Evolutionary conservation across 1,140 invertebrate species (phyloP), one percentile per base, ranked within the genome.

Genomic region (Dufourea novaeangliae): DNA sequence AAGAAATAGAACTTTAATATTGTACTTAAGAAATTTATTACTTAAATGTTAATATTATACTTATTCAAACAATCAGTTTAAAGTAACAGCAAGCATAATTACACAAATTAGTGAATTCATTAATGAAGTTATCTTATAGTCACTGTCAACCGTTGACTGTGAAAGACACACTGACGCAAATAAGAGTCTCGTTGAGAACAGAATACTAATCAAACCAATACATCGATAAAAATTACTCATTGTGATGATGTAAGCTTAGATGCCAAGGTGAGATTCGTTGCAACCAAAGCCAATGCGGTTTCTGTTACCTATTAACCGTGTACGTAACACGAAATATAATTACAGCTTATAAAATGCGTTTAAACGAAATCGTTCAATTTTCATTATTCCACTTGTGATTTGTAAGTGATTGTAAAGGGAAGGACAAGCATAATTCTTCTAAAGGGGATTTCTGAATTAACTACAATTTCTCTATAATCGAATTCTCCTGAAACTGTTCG

Each of bases 241-340:
- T 50, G 39, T n/a, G 50, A 54, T 83, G 82, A 83, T 68, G 82
- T 44, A 83, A 83, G 25, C 69, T 62, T 52, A 64, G 80, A 74
- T 83, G 80, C 83, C 82, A 83, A 83, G 82, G 82, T 57, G 72
- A 83, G 62, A 66, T 34, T 64, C 39, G 66, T 52, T 56, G 39
- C 50, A 68, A 79, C 46, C 44, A 73, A 73, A 84, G 70, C 63
- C 64, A 25, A 12, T 80, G 68, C 62, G 74, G 68, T 74, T 62
- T 83, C 41, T 57, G 50, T 41, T 59, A 73, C 64, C 61, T 78
- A 75, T 59, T 41, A 80, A 74, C 25, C 37, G 8, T 41, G 7
- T 7, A 46, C 17, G 50, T 39, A 63, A 14, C 69, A 39, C 34
- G 66, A 80, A 76, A 68, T 46, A 14, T 27, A 52, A 78, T 79